Evolutionary conservation across 2,888 invertebrate species (phyloP).

Genomic region (Tetanocera ferruginea): DNA sequence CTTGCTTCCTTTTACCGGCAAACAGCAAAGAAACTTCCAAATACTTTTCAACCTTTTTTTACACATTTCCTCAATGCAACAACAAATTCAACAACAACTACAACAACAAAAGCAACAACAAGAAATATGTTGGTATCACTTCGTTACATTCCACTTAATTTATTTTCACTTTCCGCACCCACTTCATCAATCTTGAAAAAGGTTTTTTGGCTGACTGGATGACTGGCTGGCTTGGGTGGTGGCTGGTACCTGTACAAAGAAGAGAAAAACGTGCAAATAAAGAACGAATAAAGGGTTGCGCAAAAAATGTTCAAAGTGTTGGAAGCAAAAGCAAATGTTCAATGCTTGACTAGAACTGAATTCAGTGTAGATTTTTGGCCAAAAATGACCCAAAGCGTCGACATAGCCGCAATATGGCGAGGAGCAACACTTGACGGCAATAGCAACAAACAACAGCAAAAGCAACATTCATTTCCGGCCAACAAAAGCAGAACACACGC

Average conservation of each 20-base stretch:
- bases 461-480: constrained; percentile 24
- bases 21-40: neutral
- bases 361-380: neutral
- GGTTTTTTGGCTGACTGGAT: neutral
- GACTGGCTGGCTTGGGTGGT: too few relatives aligned
- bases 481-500: neutral
- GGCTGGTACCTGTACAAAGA: neutral
- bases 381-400: neutral
- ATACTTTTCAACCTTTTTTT: neutral
- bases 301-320: neutral
- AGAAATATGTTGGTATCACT: constrained; percentile 24
- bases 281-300: neutral
- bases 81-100: neutral
- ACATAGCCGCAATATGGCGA: neutral
- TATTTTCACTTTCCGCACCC: constrained; percentile 39
- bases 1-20: too few relatives aligned
- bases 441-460: neutral
- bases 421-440: neutral
- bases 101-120: neutral
- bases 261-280: neutral
- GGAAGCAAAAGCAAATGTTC: constrained; percentile 15
- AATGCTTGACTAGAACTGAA: constrained; percentile 9
- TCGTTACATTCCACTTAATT: constrained; percentile 38
- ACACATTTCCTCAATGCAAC: neutral
- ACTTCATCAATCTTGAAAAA: constrained; percentile 31